Evolutionary conservation across 1,140 invertebrate species (phyloP).

Genomic region (Mercenaria mercenaria): DNA sequence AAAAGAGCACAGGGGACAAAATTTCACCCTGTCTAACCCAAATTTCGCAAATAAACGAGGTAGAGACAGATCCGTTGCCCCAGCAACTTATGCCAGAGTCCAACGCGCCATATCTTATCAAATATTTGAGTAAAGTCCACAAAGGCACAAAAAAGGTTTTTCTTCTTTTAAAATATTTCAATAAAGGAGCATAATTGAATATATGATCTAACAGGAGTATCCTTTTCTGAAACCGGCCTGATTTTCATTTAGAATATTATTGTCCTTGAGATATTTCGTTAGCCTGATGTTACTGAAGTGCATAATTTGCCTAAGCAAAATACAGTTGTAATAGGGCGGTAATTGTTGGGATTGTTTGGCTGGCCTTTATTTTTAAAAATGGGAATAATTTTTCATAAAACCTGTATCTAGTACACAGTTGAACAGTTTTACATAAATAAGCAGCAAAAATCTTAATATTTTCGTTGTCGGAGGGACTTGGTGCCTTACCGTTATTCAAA

Average conservation of each 20-base stretch:
- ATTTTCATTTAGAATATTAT: too few species aligned
- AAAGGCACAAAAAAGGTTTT: conserved; percentile 29
- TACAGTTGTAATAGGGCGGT: conserved; percentile 14
- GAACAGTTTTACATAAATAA: too few species aligned
- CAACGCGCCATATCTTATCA: conserved; percentile 17
- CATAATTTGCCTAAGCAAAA: too few species aligned
- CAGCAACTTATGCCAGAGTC: conserved; percentile 20
- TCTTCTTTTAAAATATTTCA: background rate
- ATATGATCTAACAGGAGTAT: conserved; percentile 43
- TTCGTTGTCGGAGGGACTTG: too few species aligned
- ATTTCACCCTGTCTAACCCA: conserved; percentile 44
- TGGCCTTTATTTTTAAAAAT: conserved; percentile 55
- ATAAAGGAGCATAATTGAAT: conserved; percentile 5
- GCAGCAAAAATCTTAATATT: too few species aligned
- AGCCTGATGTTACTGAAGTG: background rate
- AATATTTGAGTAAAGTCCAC: conserved; percentile 21
- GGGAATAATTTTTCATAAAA: background rate
- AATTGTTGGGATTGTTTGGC: too few species aligned
- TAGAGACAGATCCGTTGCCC: background rate
- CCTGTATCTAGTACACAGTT: background rate
- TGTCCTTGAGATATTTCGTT: background rate
- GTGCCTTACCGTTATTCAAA: too few species aligned
- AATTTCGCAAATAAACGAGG: background rate
- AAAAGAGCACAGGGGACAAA: too few species aligned
- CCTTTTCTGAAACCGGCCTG: too few species aligned